Evolutionary conservation across 2,888 invertebrate species (phyloP).

Genomic region (Eilema griseolum): DNA sequence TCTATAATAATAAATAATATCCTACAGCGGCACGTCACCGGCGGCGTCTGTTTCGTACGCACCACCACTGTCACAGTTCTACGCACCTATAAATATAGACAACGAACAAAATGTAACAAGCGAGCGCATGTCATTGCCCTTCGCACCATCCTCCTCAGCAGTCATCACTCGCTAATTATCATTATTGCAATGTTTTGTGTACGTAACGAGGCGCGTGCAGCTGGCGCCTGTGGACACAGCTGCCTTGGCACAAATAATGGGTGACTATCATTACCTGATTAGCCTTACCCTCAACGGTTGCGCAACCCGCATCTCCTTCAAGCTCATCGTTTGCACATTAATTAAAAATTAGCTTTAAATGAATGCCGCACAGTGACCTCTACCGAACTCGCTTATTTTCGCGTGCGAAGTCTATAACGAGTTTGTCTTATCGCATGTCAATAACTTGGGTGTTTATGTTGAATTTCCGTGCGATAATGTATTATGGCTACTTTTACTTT

Average conservation of each 20-base stretch:
- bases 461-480: background rate
- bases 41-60: background rate
- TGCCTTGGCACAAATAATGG: conserved; percentile 6
- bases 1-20: no score
- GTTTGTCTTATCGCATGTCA: conserved; percentile 4
- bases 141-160: background rate
- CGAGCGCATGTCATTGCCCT: conserved; percentile 17
- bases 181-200: background rate
- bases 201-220: background rate
- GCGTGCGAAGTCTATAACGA: background rate
- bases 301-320: conserved; percentile 1
- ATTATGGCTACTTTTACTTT: background rate
- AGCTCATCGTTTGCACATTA: background rate
- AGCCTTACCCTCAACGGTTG: background rate
- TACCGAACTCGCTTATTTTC: background rate
- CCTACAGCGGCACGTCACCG: background rate
- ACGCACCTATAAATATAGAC: conserved; percentile 1
- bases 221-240: background rate
- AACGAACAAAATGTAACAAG: background rate
- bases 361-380: background rate
- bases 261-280: background rate
- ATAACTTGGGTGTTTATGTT: background rate
- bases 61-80: background rate
- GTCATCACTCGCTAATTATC: background rate
- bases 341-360: background rate